Conservation (phyloP, 2,113 vertebrate species). For the Urocolius indicus region DNA sequence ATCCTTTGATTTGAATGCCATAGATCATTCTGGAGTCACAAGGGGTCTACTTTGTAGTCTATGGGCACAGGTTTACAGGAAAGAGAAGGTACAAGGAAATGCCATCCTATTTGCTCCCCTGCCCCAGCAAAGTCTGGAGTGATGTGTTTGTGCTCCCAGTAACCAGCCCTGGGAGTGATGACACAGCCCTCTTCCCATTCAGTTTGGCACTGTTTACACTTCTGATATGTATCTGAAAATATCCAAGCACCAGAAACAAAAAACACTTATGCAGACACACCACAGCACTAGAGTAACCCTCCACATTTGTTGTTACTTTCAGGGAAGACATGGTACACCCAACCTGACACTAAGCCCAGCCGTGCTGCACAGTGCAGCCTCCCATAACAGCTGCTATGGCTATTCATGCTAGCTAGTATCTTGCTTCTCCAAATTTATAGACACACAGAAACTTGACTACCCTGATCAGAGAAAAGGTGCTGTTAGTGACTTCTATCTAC, state of each 20-base stretch:
- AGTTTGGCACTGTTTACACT: neutral
- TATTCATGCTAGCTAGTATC: neutral
- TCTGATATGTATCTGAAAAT: neutral
- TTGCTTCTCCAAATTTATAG: neutral
- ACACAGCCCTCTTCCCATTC: neutral
- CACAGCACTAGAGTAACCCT: neutral
- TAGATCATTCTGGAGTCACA: neutral
- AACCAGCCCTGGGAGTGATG: neutral
- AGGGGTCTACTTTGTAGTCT: neutral
- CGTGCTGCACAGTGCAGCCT: neutral
- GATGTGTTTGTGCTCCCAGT: neutral
- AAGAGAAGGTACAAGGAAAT: neutral
- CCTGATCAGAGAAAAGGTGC: neutral
- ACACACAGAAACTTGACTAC: neutral
- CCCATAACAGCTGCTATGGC: accelerated
- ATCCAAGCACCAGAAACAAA: neutral
- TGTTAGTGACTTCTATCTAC: neutral
- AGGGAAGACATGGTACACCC: neutral
- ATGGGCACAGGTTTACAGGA: neutral
- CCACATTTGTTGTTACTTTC: neutral
- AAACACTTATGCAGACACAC: neutral
- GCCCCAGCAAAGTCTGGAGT: neutral
- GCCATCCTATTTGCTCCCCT: neutral
- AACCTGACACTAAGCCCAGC: neutral
- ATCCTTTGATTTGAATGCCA: neutral